phyloP scores from a whole-genome alignment of 2,113 vertebrate genomes.

The Megaleporinus macrocephalus region DNA sequence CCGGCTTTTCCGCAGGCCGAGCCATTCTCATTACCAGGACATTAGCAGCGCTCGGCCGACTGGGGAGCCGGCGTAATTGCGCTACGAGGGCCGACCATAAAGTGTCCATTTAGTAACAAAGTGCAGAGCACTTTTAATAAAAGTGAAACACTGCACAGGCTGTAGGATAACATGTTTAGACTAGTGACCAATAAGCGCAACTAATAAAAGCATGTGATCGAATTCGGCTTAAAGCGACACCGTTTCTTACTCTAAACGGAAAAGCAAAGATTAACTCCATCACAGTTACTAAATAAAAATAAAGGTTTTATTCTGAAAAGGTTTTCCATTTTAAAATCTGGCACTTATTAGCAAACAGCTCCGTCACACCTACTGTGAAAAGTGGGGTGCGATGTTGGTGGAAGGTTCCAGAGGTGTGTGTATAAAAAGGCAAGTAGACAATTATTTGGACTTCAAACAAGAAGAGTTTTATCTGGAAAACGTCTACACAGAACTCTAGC shows the following conservation, averaged over 20 bases:
- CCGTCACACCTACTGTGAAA: background rate
- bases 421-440: too few relatives aligned
- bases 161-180: slow-evolving; percentile 13
- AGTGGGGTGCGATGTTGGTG: too few relatives aligned
- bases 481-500: too few relatives aligned
- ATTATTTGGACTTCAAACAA: too few relatives aligned
- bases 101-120: slow-evolving; percentile 34
- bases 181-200: slow-evolving; percentile 26
- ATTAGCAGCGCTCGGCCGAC: slow-evolving; percentile 24
- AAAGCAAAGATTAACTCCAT: background rate
- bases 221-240: background rate
- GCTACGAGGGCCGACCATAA: background rate
- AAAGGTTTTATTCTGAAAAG: background rate
- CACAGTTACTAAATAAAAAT: too few relatives aligned
- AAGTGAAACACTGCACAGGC: background rate
- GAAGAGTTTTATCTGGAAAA: too few relatives aligned
- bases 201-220: slow-evolving; percentile 3
- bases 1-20: slow-evolving; percentile 28
- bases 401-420: too few relatives aligned
- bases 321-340: background rate
- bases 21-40: slow-evolving; percentile 42
- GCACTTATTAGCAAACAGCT: background rate
- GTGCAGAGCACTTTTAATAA: slow-evolving; percentile 45
- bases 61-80: slow-evolving; percentile 38
- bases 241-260: background rate